Percentiles rank a stretch among this genome's conserved stretches.
Conservation (phyloP, 2,797 vertebrate genomes). For the Lerista edwardsae region DNA sequence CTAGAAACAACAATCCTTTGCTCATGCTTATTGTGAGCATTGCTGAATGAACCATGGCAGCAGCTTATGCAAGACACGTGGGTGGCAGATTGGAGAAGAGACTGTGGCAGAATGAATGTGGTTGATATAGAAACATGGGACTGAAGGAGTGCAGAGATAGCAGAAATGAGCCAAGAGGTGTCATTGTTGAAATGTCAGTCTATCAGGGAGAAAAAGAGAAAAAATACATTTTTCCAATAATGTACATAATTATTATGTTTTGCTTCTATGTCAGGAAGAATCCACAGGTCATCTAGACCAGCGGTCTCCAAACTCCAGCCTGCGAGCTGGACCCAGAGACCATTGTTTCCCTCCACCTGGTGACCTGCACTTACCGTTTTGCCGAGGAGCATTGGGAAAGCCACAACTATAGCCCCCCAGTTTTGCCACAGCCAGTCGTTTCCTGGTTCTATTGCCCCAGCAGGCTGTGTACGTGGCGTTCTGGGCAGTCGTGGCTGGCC, state of each 20-base stretch:
- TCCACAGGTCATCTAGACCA: neutral
- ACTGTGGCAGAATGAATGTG: slow-evolving; percentile 3
- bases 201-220: neutral
- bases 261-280: neutral
- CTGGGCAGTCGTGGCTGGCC: too few relatives aligned
- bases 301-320: too few relatives aligned
- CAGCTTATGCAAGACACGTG: slow-evolving; percentile 9
- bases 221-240: too few relatives aligned
- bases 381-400: too few relatives aligned
- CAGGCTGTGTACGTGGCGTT: too few relatives aligned
- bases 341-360: too few relatives aligned
- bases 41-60: slow-evolving; percentile 20
- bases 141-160: neutral
- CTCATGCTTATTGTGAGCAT: neutral
- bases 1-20: slow-evolving; percentile 6
- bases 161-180: slow-evolving; percentile 10
- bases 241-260: neutral
- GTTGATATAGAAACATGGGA: slow-evolving; percentile 23
- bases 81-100: slow-evolving; percentile 40
- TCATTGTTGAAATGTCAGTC: neutral
- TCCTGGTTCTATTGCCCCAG: too few relatives aligned
- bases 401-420: too few relatives aligned
- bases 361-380: too few relatives aligned
- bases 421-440: too few relatives aligned
- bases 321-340: too few relatives aligned